Base-by-base conservation (phyloP, 2,113 vertebrate species). In the Tetrao urogallus region DNA sequence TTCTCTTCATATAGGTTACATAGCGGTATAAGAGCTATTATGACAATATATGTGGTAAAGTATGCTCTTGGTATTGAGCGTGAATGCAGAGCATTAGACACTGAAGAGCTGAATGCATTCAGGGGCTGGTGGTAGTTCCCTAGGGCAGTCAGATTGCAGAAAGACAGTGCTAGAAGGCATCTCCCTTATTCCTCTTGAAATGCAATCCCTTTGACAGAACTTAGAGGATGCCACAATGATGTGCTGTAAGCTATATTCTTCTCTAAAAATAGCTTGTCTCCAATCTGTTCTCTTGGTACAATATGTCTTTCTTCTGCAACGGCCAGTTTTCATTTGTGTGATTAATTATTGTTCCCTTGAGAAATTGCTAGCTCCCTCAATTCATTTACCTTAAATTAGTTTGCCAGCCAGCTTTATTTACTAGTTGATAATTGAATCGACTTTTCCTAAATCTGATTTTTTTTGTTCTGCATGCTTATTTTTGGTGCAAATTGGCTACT, bases 21-120 rank as follows among this genome's bases (percentile, higher is more conserved):
- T 50, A 81, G 38, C 71, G 42, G 36, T 34, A 54, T 17, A 79
- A 64, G 61, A 13, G 13, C 10, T 52, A 5, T 42, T 60, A 30
- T 61, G 63, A 60, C 27, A 64, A 28, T 10, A 60, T 27, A 43
- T 50, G 42, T 9, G 10, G 69, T 56, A 70, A 83, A 78, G 48
- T 8, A 11, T 14, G 10, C 30, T 42, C 45, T 38, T 30, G 38
- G 11, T 69, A 57, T 52, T 70, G 43, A 71, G 25, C 63, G 17
- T 63, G 61, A 21, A 20, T 6, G 2, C 3, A 6, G 43, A 7
- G 14, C 20, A 3, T 43, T 42, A 50, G 17, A 22, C 1, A 1
- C 3, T 1, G 1, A n/a, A 45, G 14, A 36, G 45, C 19, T 67
- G 38, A 82, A n/a, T 40, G 58, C 10, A 1, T 34, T 16, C 17